Evolutionary conservation across 2,797 vertebrate species (phyloP).

Genomic region (Enteromius thamalakanensis): DNA sequence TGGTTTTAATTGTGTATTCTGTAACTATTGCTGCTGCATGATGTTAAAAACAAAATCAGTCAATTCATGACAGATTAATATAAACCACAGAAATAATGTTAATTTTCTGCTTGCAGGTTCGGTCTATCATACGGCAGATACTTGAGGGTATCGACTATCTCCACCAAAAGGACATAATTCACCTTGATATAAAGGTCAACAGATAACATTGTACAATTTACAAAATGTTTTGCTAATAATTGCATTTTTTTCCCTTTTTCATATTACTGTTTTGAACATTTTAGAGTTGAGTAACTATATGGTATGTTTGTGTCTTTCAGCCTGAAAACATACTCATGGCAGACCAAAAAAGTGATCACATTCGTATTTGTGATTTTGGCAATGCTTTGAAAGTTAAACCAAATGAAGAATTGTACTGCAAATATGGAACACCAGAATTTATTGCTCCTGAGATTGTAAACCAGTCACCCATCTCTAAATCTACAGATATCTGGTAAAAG

Average conservation of each 20-base stretch:
- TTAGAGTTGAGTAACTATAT: neutral
- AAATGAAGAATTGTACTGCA: conserved; percentile 87
- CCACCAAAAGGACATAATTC: conserved; percentile 79
- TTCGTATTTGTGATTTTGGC: conserved; percentile 94
- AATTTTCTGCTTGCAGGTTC: conserved; percentile 77
- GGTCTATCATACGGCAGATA: conserved; percentile 84
- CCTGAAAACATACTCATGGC: conserved; percentile 94
- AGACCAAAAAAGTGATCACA: conserved; percentile 80
- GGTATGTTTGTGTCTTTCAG: conserved; percentile 66
- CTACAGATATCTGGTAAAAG: conserved; percentile 93
- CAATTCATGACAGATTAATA: conserved; percentile 45
- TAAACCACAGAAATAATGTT: conserved; percentile 64
- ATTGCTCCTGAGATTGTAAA: conserved; percentile 94
- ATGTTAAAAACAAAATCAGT: conserved; percentile 68
- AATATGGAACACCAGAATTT: conserved; percentile 93
- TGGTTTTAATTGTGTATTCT: neutral
- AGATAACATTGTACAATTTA: neutral
- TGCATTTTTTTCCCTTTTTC: too few species aligned
- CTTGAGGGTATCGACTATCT: conserved; percentile 87
- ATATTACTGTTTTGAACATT: neutral
- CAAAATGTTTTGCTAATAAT: neutral
- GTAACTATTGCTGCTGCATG: neutral
- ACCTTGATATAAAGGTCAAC: conserved; percentile 80
- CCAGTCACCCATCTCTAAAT: conserved; percentile 89
- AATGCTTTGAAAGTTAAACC: conserved; percentile 82